phyloP scores from a whole-genome alignment of 2,797 vertebrate genomes.

The Spinus olivaceus region DNA sequence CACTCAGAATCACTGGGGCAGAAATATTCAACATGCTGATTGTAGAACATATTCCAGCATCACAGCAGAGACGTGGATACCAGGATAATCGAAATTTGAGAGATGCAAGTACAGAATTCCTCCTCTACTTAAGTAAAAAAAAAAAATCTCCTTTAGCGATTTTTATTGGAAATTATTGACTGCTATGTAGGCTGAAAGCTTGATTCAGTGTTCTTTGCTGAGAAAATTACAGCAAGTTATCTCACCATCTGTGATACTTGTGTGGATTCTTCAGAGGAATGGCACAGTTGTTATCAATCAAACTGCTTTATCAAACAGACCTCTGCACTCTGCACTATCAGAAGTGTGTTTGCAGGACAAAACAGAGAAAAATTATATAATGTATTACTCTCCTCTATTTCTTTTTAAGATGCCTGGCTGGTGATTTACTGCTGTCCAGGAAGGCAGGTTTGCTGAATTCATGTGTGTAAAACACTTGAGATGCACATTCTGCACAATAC shows the following conservation, averaged over 20 bases:
- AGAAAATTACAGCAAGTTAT: conserved; percentile 52
- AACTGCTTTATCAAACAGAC: conserved; percentile 24
- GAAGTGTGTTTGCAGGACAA: not conserved
- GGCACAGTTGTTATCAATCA: conserved; percentile 59
- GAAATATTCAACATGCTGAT: not conserved
- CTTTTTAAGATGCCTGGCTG: not conserved
- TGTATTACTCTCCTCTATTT: not conserved
- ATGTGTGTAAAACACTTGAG: not conserved
- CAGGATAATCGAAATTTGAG: conserved; percentile 14
- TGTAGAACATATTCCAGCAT: not conserved
- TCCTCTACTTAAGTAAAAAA: not conserved
- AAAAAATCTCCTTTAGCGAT: not conserved
- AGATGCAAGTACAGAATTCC: not conserved
- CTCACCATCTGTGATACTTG: conserved; percentile 55
- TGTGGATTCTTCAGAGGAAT: conserved; percentile 34
- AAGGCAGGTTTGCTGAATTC: not conserved
- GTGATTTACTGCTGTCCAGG: conserved; percentile 20
- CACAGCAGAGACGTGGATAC: not conserved
- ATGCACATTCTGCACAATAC: not conserved
- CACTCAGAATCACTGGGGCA: not conserved
- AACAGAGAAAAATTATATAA: not conserved
- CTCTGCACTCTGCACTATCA: not conserved
- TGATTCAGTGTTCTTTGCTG: conserved; percentile 31
- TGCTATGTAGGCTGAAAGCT: conserved; percentile 21
- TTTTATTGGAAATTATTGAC: conserved; percentile 43